Base-by-base conservation (phyloP, 2,113 vertebrate genomes). In the Polypterus bichir region DNA sequence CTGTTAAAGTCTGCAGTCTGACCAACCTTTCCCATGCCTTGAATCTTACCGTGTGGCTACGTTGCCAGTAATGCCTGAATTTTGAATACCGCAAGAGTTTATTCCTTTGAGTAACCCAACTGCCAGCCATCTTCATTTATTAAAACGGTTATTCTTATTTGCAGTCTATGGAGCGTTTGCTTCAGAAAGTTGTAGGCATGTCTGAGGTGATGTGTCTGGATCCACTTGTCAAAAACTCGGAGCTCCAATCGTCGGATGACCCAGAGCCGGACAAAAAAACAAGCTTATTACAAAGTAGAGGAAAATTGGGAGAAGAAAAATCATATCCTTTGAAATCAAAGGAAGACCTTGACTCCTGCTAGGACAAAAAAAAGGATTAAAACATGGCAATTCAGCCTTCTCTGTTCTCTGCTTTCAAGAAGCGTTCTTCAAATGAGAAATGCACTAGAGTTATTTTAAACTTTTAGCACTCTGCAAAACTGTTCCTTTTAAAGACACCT, bases 171-270 rank as follows among this genome's bases (percentile, higher is more conserved):
- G 77, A 83, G 59, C 68, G 59, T 0, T 77, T 95, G 51, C 80
- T 89, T 77, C 84, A 88, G 73, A 88, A 80, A 70, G 90, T 86
- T 2, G 81, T 92, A 57, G 90, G 90, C 44, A 83, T 97, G 68
- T 80, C 83, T 6, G 78, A 90, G 69, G 79, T 81, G 0, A 70
- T 96, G 61, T 73, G 71, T 74, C 75, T 81, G 73, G 81, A 86
- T 44, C 86, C 88, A 3, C 59, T 72, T 5, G 71, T 79, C 3
- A 72, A 84, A 62, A 78, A 82, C 0, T 75, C 82, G 73, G 85
- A 83, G 68, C 68, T 91, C 68, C 81, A 86, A 27, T 27, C 27
- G 27, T 52, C 76, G 83, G 27, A 27, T 1, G 27, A 27, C 1
- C 27, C 27, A 27, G 27, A 27, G 27, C 27, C 27, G 27, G 27